Conservation (phyloP, 2,888 invertebrate genomes). For the Hetaerina titia region DNA sequence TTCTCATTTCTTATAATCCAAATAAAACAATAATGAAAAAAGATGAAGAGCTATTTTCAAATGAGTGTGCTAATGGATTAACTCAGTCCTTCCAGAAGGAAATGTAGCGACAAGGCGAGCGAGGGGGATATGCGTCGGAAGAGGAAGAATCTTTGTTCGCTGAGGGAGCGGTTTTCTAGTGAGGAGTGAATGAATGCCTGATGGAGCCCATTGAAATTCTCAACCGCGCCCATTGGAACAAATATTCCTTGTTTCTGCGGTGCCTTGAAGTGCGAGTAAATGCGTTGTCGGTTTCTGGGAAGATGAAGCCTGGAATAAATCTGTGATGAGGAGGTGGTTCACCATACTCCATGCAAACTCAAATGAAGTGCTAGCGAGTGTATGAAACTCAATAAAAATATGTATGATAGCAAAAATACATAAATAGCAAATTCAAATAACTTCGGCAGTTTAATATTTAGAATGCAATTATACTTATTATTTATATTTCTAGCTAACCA, state of each 20-base stretch:
- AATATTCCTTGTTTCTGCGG: not conserved
- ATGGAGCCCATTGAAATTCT: not conserved
- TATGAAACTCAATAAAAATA: not conserved
- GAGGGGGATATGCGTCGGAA: not conserved
- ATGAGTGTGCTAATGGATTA: conserved; percentile 54
- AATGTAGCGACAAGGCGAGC: not conserved
- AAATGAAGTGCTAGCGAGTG: not conserved
- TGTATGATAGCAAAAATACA: not conserved
- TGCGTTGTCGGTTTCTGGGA: not conserved
- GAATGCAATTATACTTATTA: too few species aligned
- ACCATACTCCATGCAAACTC: not conserved
- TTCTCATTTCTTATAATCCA: not conserved
- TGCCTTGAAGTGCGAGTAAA: not conserved
- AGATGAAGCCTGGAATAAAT: not conserved
- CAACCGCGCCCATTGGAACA: not conserved
- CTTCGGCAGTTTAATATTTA: too few species aligned
- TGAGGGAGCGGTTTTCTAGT: not conserved
- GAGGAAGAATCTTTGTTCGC: too few species aligned
- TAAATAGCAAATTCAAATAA: not conserved
- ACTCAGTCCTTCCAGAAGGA: conserved; percentile 24
- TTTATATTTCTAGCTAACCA: too few species aligned
- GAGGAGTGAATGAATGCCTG: not conserved
- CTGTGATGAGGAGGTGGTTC: not conserved
- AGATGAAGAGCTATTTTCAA: not conserved
- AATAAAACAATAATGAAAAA: not conserved